Evolutionary conservation across 2,888 invertebrate species (phyloP).

Genomic region (Pasiphila rectangulata): DNA sequence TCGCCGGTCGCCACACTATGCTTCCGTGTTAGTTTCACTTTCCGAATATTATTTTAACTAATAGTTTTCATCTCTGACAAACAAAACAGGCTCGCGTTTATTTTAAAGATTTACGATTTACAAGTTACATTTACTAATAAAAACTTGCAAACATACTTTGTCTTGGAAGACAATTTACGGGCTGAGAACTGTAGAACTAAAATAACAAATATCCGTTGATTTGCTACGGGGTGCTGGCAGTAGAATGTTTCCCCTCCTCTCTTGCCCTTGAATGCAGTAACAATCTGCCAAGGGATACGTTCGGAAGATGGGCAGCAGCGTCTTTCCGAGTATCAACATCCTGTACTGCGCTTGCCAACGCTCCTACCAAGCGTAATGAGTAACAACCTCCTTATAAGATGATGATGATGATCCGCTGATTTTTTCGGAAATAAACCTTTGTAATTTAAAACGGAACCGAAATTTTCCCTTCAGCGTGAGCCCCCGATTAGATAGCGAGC

Average conservation of each 20-base stretch:
- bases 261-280: too few relatives aligned
- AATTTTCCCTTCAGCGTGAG: background rate
- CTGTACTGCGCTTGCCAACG: too few relatives aligned
- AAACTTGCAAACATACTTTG: constrained; percentile 6
- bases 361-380: too few relatives aligned
- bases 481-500: too few relatives aligned
- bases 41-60: constrained; percentile 46
- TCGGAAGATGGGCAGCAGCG: too few relatives aligned
- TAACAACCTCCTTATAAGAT: too few relatives aligned
- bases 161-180: background rate
- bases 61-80: constrained; percentile 30
- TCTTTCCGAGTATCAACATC: too few relatives aligned
- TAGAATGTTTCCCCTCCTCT: too few relatives aligned
- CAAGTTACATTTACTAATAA: background rate
- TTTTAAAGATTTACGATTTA: constrained; percentile 7
- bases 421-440: background rate
- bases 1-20: constrained; percentile 35
- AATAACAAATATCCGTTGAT: background rate
- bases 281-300: too few relatives aligned
- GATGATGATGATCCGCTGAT: background rate
- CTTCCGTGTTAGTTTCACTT: constrained; percentile 54
- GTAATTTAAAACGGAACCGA: background rate
- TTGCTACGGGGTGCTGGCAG: too few relatives aligned
- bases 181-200: background rate
- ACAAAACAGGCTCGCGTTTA: background rate